Base-by-base conservation (phyloP, 1,140 invertebrate species). In the Drosophila tristis region DNA sequence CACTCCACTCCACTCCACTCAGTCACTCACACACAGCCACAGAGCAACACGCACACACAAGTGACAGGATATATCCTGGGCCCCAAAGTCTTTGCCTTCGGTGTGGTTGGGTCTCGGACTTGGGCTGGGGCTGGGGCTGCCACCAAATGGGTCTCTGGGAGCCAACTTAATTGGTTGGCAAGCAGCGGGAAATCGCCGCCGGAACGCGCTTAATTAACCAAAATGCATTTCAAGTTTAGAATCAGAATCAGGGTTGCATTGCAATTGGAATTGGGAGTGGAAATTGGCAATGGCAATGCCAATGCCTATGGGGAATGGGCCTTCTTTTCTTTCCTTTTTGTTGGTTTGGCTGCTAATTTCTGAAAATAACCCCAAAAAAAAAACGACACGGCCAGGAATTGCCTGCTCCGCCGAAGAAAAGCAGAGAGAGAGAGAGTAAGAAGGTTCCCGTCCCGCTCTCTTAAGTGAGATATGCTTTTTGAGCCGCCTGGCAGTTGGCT, bases 131-230 rank as follows among this genome's bases (percentile, higher is more conserved):
- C 65, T 62, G 50, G 29, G 31, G 29, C 54, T 31, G 9, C 20
- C 20, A 20, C 26, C 35, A 76, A 76, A 60, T 70, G 64, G 45
- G 45, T 65, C 55, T 75, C 55, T 75, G 74, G 59, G 81, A 80
- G 70, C 68, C 78, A 29, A 74, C 82, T 82, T 86, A 86, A 86
- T 86, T 86, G 82, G 82, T 87, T 86, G 84, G 74, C 57, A 86
- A 87, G 82, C 82, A 86, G 82, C 82, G 82, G 82, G 82, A 86
- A 86, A 86, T 86, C 82, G 78, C 68, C 74, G 82, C 71, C 82
- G 78, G 78, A 87, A 86, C 82, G 82, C 82, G 82, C 66, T 82
- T 86, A 87, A 86, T 86, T 86, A 86, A 82, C 82, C 84, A 82
- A 86, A 86, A 87, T 87, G 82, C 82, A 86, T 89, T 86, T 87